Evolutionary conservation across 2,888 invertebrate species (phyloP).

Genomic region (Rotaria socialis): DNA sequence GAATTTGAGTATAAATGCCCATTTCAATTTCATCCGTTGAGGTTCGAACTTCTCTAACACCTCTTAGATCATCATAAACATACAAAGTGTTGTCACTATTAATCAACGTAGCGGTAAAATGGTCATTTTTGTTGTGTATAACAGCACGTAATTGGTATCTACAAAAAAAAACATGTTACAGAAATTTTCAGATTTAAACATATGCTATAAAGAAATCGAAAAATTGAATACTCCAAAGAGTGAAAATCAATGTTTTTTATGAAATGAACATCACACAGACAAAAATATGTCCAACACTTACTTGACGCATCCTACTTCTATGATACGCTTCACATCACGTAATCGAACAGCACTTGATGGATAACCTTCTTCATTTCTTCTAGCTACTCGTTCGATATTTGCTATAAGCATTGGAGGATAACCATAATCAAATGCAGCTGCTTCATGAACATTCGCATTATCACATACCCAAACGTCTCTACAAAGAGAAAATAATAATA

Average conservation of each 20-base stretch:
- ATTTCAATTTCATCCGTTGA: no score
- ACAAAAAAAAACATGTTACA: neutral
- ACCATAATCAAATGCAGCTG: neutral
- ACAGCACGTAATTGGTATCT: neutral
- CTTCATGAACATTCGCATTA: neutral
- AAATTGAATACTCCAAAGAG: rapidly evolving
- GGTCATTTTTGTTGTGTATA: no score
- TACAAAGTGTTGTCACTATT: no score
- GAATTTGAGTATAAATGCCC: no score
- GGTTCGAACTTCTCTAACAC: no score
- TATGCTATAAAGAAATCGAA: no score
- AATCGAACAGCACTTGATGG: rapidly evolving
- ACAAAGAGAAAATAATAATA: neutral
- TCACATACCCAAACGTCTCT: neutral
- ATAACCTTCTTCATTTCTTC: neutral
- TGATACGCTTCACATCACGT: neutral
- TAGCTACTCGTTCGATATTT: neutral
- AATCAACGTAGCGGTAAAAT: no score
- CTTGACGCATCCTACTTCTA: neutral
- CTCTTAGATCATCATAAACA: no score
- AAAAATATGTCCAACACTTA: neutral
- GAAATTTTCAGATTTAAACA: no score
- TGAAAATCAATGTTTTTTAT: neutral
- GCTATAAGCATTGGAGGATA: neutral
- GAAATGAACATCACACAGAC: neutral